Evolutionary conservation across 2,113 vertebrate genomes (phyloP).

Genomic region (Porphyrio hochstetteri): DNA sequence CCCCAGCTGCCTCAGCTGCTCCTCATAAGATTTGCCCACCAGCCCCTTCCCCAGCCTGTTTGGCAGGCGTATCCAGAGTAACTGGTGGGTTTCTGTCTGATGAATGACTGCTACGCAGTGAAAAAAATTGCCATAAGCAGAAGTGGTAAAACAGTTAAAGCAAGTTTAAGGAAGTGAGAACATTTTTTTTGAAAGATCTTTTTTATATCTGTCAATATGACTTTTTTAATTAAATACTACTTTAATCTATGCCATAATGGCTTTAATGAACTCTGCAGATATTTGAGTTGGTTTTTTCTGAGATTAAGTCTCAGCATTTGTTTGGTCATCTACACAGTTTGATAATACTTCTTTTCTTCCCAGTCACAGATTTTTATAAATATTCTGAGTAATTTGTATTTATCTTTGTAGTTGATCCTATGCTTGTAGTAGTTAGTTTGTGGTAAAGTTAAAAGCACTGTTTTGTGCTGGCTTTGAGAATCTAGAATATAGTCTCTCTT

Average conservation of each 20-base stretch:
- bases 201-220: background rate
- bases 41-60: too few species aligned
- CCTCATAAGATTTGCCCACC: too few species aligned
- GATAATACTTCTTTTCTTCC: background rate
- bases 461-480: background rate
- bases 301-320: background rate
- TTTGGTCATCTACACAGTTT: background rate
- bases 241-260: background rate
- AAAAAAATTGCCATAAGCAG: background rate
- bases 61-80: background rate
- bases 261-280: background rate
- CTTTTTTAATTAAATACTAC: background rate
- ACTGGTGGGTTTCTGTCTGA: background rate
- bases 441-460: background rate
- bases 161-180: background rate
- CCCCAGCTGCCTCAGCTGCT: too few species aligned
- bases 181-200: background rate
- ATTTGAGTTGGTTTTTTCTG: background rate
- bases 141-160: background rate
- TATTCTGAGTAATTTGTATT: background rate
- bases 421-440: rapidly evolving
- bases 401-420: background rate
- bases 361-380: background rate
- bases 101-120: background rate
- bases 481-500: background rate